phyloP scores from a whole-genome alignment of 2,888 invertebrate genomes.

The Cyclophora albipunctata region DNA sequence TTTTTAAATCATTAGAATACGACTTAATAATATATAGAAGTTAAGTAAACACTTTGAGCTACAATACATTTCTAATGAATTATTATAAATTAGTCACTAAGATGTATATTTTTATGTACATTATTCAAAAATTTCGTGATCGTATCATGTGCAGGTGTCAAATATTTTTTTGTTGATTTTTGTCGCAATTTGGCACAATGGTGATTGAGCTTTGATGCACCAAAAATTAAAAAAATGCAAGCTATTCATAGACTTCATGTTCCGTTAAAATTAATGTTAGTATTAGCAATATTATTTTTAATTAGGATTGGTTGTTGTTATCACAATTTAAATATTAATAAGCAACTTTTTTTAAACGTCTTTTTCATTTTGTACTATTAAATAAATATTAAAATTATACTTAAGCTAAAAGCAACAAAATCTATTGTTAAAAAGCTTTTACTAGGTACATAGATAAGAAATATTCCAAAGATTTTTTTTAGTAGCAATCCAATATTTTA shows the following conservation, averaged over 20 bases:
- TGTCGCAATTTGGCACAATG: slow-evolving; percentile 52
- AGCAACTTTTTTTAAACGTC: slow-evolving; percentile 5
- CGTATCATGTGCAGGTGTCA: slow-evolving; percentile 34
- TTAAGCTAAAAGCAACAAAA: too few species aligned
- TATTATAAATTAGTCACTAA: slow-evolving; percentile 37
- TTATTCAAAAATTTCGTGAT: slow-evolving; percentile 56
- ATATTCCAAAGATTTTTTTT: too few species aligned
- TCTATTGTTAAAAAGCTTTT: too few species aligned
- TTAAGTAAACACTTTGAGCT: slow-evolving; percentile 64
- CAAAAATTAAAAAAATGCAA: slow-evolving; percentile 36
- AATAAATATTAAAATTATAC: too few species aligned
- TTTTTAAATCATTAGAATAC: slow-evolving; percentile 44
- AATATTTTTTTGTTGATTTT: slow-evolving; percentile 16
- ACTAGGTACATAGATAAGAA: too few species aligned
- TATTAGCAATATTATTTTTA: slow-evolving; percentile 7
- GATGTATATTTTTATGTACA: slow-evolving; percentile 62
- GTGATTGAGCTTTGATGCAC: slow-evolving; percentile 51
- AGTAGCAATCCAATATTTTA: too few species aligned
- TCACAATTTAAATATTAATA: slow-evolving; percentile 18
- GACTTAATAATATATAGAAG: slow-evolving; percentile 38
- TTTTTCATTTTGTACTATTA: slow-evolving; percentile 4
- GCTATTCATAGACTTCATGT: slow-evolving; percentile 35
- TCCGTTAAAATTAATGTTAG: slow-evolving; percentile 18
- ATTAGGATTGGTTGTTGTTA: slow-evolving; percentile 17
- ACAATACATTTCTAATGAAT: slow-evolving; percentile 54